Base-by-base conservation (phyloP, 2,888 invertebrate species). In the Chrysodeixis includens region DNA sequence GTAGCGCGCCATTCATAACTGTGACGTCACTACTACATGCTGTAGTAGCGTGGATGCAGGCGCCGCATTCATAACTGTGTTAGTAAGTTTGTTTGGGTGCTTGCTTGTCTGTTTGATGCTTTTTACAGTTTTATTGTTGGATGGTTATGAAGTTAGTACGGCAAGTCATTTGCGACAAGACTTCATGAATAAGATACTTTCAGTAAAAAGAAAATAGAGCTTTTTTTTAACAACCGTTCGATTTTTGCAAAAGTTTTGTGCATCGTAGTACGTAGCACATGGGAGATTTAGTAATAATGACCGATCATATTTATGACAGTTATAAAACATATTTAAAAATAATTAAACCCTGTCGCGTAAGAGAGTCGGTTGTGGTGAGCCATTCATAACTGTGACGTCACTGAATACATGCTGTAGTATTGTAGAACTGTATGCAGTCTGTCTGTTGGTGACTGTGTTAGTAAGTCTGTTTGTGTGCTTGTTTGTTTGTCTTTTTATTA, bases 381-480 rank as follows among this genome's bases (percentile, higher is more conserved):
- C 60, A 60, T 62, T 62, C 54, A 54, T 53, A 10, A 26, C 16
- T n/a, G 53, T 53, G 60, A 53, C 53, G 60, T 60, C 53, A 60
- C 16, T 44, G 5, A 12, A n/a, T 40, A 49, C 46, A 16, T 10
- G 9, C 9, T 20, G 9, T 46, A 6, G 14, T 35, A 12, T 14
- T 26, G 26, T 26, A 26, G 26, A 2, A 26, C 35, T 35, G 10
- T 14, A 20, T 49, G 46, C 46, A 49, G 20, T 10, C 10, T 7
- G 16, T 1, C 46, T 49, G 20, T 49, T 49, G 46, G 20, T 49
- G 20, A 49, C 35, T 14, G 6, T 49, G 20, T 40, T 20, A 49
- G 46, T 49, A 20, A 8, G 18, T 10, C 20, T 20, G 46, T 49
- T 20, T 0, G n/a, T n/a, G n/a, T 40, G 40, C 6, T n/a, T 40